Percentiles rank a stretch among this genome's conserved stretches.
Conservation (phyloP, 2,113 vertebrate genomes). For the Columbina picui region DNA sequence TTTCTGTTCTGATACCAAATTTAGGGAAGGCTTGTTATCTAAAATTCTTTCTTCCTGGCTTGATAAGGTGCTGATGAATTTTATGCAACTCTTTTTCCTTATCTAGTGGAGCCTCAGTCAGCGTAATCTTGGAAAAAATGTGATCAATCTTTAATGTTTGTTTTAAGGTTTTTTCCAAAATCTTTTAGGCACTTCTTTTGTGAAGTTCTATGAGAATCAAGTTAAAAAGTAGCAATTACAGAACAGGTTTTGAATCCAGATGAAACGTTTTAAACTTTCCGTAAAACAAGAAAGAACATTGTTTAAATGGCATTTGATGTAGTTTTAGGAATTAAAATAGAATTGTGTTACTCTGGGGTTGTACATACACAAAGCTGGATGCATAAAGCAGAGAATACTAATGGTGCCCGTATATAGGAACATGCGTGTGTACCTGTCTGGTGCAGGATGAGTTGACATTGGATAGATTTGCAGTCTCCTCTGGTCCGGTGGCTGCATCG, state of each 20-base stretch:
- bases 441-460: neutral
- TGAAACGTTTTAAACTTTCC: neutral
- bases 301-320: neutral
- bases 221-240: neutral
- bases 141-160: constrained; percentile 14
- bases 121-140: neutral
- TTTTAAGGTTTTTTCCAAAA: constrained; percentile 10
- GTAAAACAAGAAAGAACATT: neutral
- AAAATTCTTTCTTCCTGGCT: constrained; percentile 20
- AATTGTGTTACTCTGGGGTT: neutral
- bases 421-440: rapidly evolving
- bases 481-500: constrained; percentile 12
- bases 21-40: constrained; percentile 29
- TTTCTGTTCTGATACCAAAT: constrained; percentile 19
- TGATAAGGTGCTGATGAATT: constrained; percentile 63
- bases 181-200: neutral
- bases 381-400: neutral
- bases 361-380: neutral
- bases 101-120: constrained; percentile 30
- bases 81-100: constrained; percentile 36
- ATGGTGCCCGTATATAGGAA: rapidly evolving
- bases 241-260: neutral
- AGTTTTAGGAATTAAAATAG: neutral
- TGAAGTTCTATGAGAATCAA: neutral
- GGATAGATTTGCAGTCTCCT: constrained; percentile 32